phyloP scores from a whole-genome alignment of 30 jellyfish, hydroid and myxozoan species.

The Hydra vulgaris region DNA sequence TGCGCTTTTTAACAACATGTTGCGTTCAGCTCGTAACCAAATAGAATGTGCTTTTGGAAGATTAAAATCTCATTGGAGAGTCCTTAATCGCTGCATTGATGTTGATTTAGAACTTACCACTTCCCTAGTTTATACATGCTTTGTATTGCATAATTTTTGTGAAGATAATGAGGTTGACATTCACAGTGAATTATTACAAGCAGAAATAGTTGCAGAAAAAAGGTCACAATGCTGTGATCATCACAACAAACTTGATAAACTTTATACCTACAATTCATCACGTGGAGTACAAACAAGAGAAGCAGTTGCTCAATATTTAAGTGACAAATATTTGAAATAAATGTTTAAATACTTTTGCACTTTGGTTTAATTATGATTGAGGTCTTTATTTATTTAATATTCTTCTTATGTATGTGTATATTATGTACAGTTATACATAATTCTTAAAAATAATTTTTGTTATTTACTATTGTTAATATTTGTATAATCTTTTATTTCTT shows the following conservation, averaged over 20 bases:
- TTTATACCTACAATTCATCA: slow-evolving; percentile 9
- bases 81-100: slow-evolving; percentile 23
- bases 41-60: slow-evolving; percentile 61
- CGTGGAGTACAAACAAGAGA: slow-evolving; percentile 15
- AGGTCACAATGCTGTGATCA: slow-evolving; percentile 21
- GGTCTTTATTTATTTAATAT: neutral
- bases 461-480: no score
- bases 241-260: slow-evolving; percentile 10
- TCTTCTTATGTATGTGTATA: neutral
- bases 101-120: slow-evolving; percentile 31
- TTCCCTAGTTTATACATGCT: slow-evolving; percentile 29
- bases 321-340: neutral
- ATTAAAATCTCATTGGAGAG: slow-evolving; percentile 42
- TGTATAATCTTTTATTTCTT: no score
- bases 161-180: slow-evolving; percentile 19
- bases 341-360: neutral
- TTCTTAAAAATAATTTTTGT: neutral
- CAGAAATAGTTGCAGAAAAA: slow-evolving; percentile 10
- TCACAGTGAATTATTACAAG: slow-evolving; percentile 7
- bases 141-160: slow-evolving; percentile 56
- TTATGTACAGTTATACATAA: neutral
- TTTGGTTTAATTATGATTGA: neutral
- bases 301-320: slow-evolving; percentile 2
- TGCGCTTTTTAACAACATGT: slow-evolving; percentile 35
- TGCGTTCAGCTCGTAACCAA: slow-evolving; percentile 37